A percentile compares a stretch with the other conserved stretches of the same genome.
These are phyloP conservation scores for Noctua pronuba DNA, from an alignment of 2,888 invertebrate species.

Conservation along the genomic window DNA sequence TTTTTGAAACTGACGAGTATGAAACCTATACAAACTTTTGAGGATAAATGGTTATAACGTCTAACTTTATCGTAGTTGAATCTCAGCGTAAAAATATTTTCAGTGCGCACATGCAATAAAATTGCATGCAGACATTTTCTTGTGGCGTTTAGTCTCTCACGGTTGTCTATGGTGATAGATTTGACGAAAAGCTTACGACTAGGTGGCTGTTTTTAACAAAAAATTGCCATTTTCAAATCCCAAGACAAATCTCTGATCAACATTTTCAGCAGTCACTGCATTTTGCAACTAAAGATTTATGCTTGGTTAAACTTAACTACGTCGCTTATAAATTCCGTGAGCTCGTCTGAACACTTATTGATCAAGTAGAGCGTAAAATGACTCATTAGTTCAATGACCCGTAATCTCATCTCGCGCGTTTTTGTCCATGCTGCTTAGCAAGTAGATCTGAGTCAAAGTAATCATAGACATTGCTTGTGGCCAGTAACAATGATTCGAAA, in stretches of 20 bases:
- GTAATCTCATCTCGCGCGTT: constrained; percentile 70
- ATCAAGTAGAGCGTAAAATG: constrained; percentile 83
- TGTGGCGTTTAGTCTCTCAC: constrained; percentile 6
- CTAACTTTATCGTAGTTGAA: not conserved
- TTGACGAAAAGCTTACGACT: not conserved
- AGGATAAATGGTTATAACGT: not conserved
- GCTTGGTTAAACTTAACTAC: constrained; percentile 46
- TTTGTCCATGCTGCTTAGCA: constrained; percentile 52
- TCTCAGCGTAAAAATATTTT: not conserved
- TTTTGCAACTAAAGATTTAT: constrained; percentile 24
- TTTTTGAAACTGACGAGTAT: not conserved
- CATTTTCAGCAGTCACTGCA: not conserved
- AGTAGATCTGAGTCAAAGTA: constrained; percentile 44
- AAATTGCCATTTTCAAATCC: no score
- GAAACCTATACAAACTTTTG: not conserved
- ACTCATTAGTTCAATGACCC: constrained; percentile 84
- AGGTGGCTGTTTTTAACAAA: not conserved
- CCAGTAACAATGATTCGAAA: constrained; percentile 9
- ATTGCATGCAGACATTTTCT: not conserved
- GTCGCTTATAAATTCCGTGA: constrained; percentile 51
- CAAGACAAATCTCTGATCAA: not conserved
- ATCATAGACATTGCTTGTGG: constrained; percentile 38
- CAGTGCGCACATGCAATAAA: not conserved
- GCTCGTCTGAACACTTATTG: constrained; percentile 64
- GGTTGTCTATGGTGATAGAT: not conserved